Percentiles rank a stretch among this genome's conserved stretches.
Conservation (phyloP, 2,113 vertebrate genomes). For the Hypocryptadius cinnamomeus region DNA sequence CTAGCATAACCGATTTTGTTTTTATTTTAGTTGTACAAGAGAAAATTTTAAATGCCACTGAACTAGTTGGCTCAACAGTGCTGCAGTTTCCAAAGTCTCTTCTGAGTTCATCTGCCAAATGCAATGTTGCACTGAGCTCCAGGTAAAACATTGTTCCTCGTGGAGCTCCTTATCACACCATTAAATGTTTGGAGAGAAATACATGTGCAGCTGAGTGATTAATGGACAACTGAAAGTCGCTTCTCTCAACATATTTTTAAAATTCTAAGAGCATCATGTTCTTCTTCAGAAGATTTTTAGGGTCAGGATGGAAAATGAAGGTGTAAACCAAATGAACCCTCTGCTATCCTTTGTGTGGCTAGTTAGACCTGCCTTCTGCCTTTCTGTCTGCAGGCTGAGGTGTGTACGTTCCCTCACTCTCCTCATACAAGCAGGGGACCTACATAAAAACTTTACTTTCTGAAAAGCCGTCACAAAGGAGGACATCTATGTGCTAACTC, state of each 20-base stretch:
- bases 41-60: background rate
- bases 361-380: background rate
- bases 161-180: background rate
- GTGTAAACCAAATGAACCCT: background rate
- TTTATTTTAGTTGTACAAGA: background rate
- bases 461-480: background rate
- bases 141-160: background rate
- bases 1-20: background rate
- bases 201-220: background rate
- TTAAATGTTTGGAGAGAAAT: background rate
- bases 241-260: background rate
- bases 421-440: fast-evolving
- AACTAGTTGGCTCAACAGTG: fast-evolving
- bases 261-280: background rate
- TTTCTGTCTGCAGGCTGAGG: background rate
- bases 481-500: background rate
- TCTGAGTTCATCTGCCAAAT: background rate
- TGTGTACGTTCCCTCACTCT: background rate
- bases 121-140: fast-evolving
- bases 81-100: background rate
- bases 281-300: background rate
- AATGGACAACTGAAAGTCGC: background rate
- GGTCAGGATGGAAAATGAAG: background rate
- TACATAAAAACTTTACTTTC: background rate
- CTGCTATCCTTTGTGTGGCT: background rate